phyloP scores from a whole-genome alignment of 2,888 invertebrate species.

The Blastobasis lacticolella region DNA sequence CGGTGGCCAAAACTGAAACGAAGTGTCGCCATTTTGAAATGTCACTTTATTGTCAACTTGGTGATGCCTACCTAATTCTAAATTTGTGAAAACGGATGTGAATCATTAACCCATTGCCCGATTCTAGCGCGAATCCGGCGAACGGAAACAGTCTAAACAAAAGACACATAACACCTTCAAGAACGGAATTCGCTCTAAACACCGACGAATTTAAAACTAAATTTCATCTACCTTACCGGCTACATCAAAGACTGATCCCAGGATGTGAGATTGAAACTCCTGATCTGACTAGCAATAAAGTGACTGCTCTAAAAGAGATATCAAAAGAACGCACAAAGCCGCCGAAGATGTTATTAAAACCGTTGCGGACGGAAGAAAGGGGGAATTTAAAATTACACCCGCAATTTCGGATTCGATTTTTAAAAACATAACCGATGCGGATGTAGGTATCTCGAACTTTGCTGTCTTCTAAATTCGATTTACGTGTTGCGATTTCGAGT shows the following conservation, averaged over 20 bases:
- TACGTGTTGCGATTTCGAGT: conserved; percentile 14
- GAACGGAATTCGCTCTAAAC: conserved; percentile 10
- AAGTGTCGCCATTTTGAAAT: too few relatives aligned
- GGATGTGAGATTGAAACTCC: conserved; percentile 71
- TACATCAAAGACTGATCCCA: conserved; percentile 64
- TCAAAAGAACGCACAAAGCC: conserved; percentile 66
- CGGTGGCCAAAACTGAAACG: too few relatives aligned
- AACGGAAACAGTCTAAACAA: too few relatives aligned
- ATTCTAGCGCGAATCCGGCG: too few relatives aligned
- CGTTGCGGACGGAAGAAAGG: conserved; percentile 51
- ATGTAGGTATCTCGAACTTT: conserved; percentile 38
- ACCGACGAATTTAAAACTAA: conserved; percentile 19
- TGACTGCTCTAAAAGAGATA: conserved; percentile 56
- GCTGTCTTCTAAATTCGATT: conserved; percentile 51
- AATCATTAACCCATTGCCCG: too few relatives aligned
- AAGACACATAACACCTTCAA: too few relatives aligned
- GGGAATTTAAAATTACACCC: conserved; percentile 43
- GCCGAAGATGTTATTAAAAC: conserved; percentile 59
- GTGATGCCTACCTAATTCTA: too few relatives aligned
- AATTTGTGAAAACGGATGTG: too few relatives aligned
- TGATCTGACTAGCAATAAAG: conserved; percentile 72
- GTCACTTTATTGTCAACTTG: too few relatives aligned
- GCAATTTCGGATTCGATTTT: conserved; percentile 26
- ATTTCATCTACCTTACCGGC: conserved; percentile 21
- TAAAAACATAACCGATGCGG: conserved; percentile 39